These are phyloP conservation scores for Siniperca chuatsi DNA, from an alignment of 2,113 vertebrate species.

Conservation along the genomic window DNA sequence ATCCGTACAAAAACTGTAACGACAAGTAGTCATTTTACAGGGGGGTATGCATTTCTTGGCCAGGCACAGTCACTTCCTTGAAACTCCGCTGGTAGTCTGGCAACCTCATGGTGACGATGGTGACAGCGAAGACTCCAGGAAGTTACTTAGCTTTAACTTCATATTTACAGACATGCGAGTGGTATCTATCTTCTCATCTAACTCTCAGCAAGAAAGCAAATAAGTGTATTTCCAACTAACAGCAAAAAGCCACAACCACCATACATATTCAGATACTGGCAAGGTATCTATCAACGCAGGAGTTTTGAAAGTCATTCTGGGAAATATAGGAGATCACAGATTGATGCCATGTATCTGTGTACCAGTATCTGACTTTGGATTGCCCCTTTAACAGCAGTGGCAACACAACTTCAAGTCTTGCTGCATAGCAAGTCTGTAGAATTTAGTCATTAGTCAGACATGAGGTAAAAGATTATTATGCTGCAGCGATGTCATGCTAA, in stretches of 20 bases:
- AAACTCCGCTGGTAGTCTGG: not conserved
- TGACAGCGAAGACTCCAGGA: too few species aligned
- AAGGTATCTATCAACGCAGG: not conserved
- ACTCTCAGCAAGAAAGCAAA: too few species aligned
- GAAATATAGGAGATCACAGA: not conserved
- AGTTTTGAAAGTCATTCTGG: not conserved
- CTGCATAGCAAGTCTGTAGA: not conserved
- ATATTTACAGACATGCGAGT: too few species aligned
- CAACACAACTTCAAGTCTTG: not conserved
- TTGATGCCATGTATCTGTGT: not conserved
- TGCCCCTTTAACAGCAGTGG: not conserved
- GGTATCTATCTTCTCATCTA: too few species aligned
- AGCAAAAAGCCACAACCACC: not conserved
- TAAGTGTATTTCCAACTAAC: too few species aligned
- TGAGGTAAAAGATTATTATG: not conserved
- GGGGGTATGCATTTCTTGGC: too few species aligned
- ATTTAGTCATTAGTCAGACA: not conserved
- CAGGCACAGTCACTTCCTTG: not conserved
- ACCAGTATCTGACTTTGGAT: not conserved
- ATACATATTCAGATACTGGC: not conserved
- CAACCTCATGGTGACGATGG: too few species aligned
- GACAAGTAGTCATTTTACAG: too few species aligned
- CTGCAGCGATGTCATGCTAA: not conserved
- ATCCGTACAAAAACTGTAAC: too few species aligned
- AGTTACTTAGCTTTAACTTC: too few species aligned